Percentiles rank a stretch among this genome's conserved stretches.
These are phyloP conservation scores for Enhydra lutris DNA, from an alignment of 2,113 vertebrate genomes.

Conservation along the genomic window DNA sequence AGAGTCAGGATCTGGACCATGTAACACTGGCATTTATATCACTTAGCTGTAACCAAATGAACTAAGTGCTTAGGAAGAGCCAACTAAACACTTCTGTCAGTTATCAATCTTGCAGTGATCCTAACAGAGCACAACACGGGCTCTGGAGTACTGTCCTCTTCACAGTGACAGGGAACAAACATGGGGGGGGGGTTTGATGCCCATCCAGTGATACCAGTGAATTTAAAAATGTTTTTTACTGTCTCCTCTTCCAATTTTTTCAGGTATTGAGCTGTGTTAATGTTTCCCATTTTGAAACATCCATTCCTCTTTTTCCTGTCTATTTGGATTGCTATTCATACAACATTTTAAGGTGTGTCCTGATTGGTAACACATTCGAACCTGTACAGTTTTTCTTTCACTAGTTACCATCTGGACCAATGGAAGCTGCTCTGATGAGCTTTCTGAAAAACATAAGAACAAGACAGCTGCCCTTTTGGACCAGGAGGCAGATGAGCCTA, in stretches of 20 bases:
- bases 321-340: background rate
- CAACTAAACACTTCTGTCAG: background rate
- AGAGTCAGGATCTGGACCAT: background rate
- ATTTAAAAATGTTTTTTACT: background rate
- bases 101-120: background rate
- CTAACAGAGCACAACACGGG: background rate
- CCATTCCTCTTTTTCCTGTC: background rate
- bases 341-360: background rate
- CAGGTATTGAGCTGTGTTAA: background rate
- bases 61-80: background rate
- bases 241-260: background rate
- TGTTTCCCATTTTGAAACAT: background rate
- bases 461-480: background rate
- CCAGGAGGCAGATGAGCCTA: background rate
- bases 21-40: background rate
- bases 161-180: background rate
- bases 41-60: slow-evolving; percentile 24
- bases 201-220: background rate
- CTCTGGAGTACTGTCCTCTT: background rate
- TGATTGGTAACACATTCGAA: background rate
- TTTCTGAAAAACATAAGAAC: background rate
- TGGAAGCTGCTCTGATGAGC: background rate
- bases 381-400: background rate
- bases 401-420: background rate
- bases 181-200: background rate